phyloP scores from a whole-genome alignment of 2,888 invertebrate species.

The Oligia latruncula region DNA sequence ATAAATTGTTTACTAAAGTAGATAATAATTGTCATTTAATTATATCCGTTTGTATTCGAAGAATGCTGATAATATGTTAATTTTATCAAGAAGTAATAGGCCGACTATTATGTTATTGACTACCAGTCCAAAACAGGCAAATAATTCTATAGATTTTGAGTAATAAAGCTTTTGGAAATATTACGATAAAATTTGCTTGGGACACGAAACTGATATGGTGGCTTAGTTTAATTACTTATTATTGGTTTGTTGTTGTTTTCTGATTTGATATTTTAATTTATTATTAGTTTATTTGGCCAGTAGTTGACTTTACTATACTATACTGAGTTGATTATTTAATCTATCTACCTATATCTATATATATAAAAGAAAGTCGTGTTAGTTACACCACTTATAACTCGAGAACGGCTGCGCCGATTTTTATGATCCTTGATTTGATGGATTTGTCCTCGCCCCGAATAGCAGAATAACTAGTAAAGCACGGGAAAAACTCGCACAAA shows the following conservation, averaged over 20 bases:
- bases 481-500: no score
- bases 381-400: no score
- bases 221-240: slow-evolving; percentile 9
- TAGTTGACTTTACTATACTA: background rate
- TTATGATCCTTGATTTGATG: no score
- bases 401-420: no score
- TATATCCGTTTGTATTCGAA: slow-evolving; percentile 51
- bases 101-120: slow-evolving; percentile 38
- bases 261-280: background rate
- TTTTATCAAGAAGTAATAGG: slow-evolving; percentile 48
- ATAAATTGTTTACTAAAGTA: slow-evolving; percentile 20
- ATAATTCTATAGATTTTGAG: slow-evolving; percentile 35
- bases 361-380: no score
- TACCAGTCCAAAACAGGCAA: slow-evolving; percentile 32
- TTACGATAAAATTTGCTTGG: slow-evolving; percentile 16
- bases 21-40: slow-evolving; percentile 51
- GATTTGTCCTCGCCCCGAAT: no score
- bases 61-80: slow-evolving; percentile 56
- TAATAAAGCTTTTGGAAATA: slow-evolving; percentile 29
- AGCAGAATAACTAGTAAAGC: no score
- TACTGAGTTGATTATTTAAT: background rate
- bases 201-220: background rate
- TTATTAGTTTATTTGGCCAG: background rate
- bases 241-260: slow-evolving; percentile 4
- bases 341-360: no score